Evolutionary conservation across 2,888 invertebrate species (phyloP).

Genomic region (Eucriotettix oculatus): DNA sequence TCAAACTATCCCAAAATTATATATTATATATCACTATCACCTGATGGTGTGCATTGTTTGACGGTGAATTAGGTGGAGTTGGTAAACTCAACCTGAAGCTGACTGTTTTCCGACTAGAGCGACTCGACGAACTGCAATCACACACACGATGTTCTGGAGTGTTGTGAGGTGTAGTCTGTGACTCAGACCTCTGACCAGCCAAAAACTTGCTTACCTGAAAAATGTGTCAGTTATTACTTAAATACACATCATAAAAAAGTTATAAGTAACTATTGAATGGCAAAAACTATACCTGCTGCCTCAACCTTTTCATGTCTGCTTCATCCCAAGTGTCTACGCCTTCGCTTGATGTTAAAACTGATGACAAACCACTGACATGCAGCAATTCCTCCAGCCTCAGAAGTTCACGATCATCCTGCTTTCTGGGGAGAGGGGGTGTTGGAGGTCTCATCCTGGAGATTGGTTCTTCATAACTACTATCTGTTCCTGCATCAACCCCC

Average conservation of each 20-base stretch:
- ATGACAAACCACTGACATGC: conserved; percentile 49
- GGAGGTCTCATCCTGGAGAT: conserved; percentile 6
- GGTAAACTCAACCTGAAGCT: background rate
- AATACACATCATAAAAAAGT: too few species aligned
- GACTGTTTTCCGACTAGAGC: background rate
- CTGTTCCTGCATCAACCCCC: conserved; percentile 15
- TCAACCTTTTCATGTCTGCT: conserved; percentile 47
- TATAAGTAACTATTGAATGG: background rate
- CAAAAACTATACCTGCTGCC: conserved; percentile 17
- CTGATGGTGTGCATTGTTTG: too few species aligned
- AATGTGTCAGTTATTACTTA: background rate
- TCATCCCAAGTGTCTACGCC: conserved; percentile 42
- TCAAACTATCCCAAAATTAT: too few species aligned
- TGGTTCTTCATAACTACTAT: conserved; percentile 11
- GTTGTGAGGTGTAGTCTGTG: conserved; percentile 1
- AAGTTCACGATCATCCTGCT: conserved; percentile 29
- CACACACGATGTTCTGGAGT: conserved; percentile 6
- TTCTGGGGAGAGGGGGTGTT: conserved; percentile 11
- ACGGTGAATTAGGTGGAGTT: background rate
- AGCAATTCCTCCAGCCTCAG: conserved; percentile 53
- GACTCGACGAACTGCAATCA: background rate
- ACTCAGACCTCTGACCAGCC: conserved; percentile 21
- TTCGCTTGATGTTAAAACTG: conserved; percentile 27
- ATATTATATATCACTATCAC: too few species aligned
- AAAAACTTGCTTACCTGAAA: conserved; percentile 55